phyloP scores from a whole-genome alignment of 2,113 vertebrate genomes.

The Bubo scandiacus region DNA sequence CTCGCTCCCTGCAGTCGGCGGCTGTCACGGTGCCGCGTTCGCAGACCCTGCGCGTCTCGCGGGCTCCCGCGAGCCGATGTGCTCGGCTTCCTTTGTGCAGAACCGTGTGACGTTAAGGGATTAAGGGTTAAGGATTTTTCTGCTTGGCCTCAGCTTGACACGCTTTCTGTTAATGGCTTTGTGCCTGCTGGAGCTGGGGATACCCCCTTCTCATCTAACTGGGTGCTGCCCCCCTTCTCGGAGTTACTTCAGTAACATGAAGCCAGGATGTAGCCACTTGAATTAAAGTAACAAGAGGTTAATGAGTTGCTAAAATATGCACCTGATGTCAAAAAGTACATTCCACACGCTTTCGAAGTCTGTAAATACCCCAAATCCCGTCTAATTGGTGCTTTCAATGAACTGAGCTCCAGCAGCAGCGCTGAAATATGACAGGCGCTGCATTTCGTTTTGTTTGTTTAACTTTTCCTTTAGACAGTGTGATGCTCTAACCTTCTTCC shows the following conservation, averaged over 20 bases:
- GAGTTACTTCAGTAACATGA: not conserved
- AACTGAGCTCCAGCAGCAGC: not conserved
- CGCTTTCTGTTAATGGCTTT: not conserved
- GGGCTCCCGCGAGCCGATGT: not conserved
- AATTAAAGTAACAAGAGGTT: conserved; percentile 10
- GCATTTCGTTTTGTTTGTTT: conserved; percentile 46
- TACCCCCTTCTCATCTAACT: not conserved
- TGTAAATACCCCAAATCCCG: not conserved
- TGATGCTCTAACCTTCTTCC: conserved; percentile 39
- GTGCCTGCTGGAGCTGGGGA: conserved; percentile 3
- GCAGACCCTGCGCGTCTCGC: fast-evolving
- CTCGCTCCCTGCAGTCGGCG: not conserved
- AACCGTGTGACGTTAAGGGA: not conserved
- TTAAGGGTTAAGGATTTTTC: not conserved
- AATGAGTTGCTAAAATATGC: conserved; percentile 40
- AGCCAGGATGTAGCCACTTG: not conserved
- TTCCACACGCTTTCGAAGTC: not conserved
- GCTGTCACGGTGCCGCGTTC: not conserved
- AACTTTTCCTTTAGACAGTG: conserved; percentile 41
- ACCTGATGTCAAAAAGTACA: conserved; percentile 34
- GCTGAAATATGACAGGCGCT: not conserved
- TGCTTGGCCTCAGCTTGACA: not conserved
- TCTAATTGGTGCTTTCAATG: not conserved
- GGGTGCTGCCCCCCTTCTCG: not conserved
- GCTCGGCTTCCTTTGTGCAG: not conserved